Evolutionary conservation across 2,888 invertebrate species (phyloP), one percentile per base, ranked within the genome.

Genomic region (Calephelis perditalis): DNA sequence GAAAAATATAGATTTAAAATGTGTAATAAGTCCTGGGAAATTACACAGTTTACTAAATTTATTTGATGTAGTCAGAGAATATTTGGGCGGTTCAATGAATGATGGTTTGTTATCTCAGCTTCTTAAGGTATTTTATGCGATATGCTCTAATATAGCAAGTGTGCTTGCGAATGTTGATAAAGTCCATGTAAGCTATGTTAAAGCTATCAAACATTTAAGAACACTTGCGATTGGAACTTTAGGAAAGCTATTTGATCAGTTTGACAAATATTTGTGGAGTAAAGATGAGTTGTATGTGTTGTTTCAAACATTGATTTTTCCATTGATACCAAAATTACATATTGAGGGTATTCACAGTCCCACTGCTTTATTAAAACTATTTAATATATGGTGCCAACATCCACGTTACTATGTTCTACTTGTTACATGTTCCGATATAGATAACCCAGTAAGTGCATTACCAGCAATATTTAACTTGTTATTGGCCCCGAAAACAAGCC

Each of bases 311-410:
- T 93, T 95, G 57, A 92, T 99, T 9, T 97, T 96, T 94, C 97
- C 97, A 0, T 92, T 94, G 73, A 82, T 97, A 62, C 91, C 92
- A 10, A 96, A 95, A 74, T 81, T 98, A 12, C 93, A 95, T 0
- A 86, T 92, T 56, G 98, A 98, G 76, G 95, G 96, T 9, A 93
- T 97, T 61, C 94, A 96, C 71, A 95, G 94, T 69, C 97, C 97
- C 0, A 97, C 97, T 1, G 92, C 95, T 2, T 84, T 98, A 59
- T 81, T 98, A 15, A 96, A 95, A 77, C 82, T 98, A n/a, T 91
- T 98, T 26, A 87, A 93, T 40, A 88, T 92, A 1, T 98, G 98
- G 97, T 94, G 96, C 66, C 92, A 93, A 60, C 94, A 96, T 81
- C 94, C 96, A 0, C 92, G 95, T 80, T 96, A 95, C 74, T 96